Conservation (phyloP, 2,113 vertebrate genomes). For the Perca flavescens region DNA sequence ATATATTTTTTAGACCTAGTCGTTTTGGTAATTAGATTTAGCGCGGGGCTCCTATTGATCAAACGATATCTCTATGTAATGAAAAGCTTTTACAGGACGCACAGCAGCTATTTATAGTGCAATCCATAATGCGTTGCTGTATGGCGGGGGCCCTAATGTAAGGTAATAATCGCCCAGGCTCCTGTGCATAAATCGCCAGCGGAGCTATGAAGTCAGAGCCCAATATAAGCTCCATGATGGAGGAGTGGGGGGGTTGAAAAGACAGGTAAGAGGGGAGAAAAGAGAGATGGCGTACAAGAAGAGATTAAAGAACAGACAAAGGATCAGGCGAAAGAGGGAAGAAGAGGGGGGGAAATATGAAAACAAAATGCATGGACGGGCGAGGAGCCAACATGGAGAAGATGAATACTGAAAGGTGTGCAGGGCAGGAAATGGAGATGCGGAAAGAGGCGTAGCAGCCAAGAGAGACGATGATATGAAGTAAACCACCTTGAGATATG, state of each 20-base stretch:
- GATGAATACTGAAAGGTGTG: conserved; percentile 33
- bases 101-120: conserved; percentile 69
- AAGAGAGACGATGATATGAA: conserved; percentile 46
- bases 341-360: not conserved
- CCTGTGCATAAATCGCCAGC: conserved; percentile 65
- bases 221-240: conserved; percentile 51
- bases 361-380: conserved; percentile 7
- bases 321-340: conserved; percentile 18
- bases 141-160: conserved; percentile 61
- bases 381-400: conserved; percentile 12
- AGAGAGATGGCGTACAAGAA: conserved; percentile 15
- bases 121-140: conserved; percentile 69
- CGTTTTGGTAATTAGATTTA: conserved; percentile 73
- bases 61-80: conserved; percentile 76
- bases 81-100: conserved; percentile 81
- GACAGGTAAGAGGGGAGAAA: conserved; percentile 11
- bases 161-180: conserved; percentile 21
- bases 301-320: conserved; percentile 49
- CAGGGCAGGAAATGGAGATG: conserved; percentile 50
- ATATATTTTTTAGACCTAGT: conserved; percentile 26
- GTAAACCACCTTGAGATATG: conserved; percentile 60
- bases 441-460: conserved; percentile 18
- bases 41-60: conserved; percentile 68
- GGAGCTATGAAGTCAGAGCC: conserved; percentile 62
- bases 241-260: conserved; percentile 17